Conservation (phyloP, 92 coral and sea anemone species). For the Zoanthus solanderi region DNA sequence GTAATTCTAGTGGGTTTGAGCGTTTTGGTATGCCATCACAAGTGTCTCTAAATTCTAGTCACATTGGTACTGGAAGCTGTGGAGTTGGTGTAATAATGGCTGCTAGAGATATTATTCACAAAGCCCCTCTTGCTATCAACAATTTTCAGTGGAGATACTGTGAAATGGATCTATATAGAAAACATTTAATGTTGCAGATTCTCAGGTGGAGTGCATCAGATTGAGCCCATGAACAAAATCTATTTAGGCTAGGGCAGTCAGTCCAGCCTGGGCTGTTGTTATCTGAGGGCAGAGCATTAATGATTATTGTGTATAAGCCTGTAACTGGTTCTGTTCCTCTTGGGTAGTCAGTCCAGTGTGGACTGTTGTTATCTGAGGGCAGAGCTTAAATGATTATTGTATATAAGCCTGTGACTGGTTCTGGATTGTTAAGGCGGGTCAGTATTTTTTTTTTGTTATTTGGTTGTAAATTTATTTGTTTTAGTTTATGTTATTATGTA, state of each 20-base stretch:
- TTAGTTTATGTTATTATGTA: background rate
- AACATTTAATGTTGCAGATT: slow-evolving; percentile 52
- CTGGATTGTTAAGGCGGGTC: background rate
- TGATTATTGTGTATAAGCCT: background rate
- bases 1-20: background rate
- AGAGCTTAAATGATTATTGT: background rate
- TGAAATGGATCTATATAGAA: slow-evolving; percentile 42
- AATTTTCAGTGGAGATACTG: slow-evolving; percentile 48
- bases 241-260: slow-evolving; percentile 34
- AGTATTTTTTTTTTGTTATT: background rate
- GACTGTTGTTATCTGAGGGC: background rate
- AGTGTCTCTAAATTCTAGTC: slow-evolving; percentile 23
- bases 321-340: slow-evolving; percentile 32
- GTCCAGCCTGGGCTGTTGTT: background rate
- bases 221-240: background rate
- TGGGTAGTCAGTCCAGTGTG: background rate
- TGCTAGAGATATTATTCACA: background rate
- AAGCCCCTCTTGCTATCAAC: slow-evolving; percentile 4
- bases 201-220: slow-evolving; percentile 24
- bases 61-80: slow-evolving; percentile 48
- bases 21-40: slow-evolving; percentile 58
- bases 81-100: background rate
- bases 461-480: background rate
- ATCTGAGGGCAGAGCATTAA: too few species aligned
- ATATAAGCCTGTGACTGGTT: background rate